Percentiles rank a stretch among this genome's conserved stretches.
Conservation (phyloP, 2,797 vertebrate genomes). For the Microcaecilia unicolor region DNA sequence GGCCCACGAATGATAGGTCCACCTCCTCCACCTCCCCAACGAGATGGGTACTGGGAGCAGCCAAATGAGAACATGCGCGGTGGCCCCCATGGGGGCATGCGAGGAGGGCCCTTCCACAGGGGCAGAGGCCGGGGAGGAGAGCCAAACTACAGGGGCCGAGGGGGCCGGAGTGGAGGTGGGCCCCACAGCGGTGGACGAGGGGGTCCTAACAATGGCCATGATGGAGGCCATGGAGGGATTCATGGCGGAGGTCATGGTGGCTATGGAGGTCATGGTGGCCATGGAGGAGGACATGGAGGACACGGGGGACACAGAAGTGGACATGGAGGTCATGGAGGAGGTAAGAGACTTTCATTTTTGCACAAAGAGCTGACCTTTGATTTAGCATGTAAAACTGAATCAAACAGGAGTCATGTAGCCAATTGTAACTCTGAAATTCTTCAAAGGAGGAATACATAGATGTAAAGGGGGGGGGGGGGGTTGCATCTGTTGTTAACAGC, state of each 20-base stretch:
- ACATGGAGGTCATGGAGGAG: slow-evolving; percentile 32
- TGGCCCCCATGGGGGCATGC: slow-evolving; percentile 37
- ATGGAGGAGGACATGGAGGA: slow-evolving; percentile 59
- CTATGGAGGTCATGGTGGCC: slow-evolving; percentile 35
- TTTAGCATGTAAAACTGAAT: no score
- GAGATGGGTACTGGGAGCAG: slow-evolving; percentile 74
- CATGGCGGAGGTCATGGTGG: slow-evolving; percentile 37
- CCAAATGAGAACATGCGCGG: slow-evolving; percentile 67
- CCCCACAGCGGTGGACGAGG: slow-evolving; percentile 64
- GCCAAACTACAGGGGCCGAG: slow-evolving; percentile 71
- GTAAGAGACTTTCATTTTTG: no score
- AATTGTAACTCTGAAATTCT: no score
- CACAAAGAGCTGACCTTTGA: no score
- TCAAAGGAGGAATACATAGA: no score
- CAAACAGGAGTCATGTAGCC: no score
- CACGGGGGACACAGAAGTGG: slow-evolving; percentile 33
- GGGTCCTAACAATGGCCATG: slow-evolving; percentile 43
- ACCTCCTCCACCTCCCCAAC: slow-evolving; percentile 69
- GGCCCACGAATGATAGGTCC: slow-evolving; percentile 79
- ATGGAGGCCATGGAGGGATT: slow-evolving; percentile 25
- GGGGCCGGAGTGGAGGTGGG: slow-evolving; percentile 63
- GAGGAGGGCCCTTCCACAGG: slow-evolving; percentile 44
- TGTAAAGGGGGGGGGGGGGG: no score
- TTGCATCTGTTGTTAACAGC: no score
- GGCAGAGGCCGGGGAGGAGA: slow-evolving; percentile 52